Evolutionary conservation across 2,797 vertebrate species (phyloP).

Genomic region (Alfaro cultratus): DNA sequence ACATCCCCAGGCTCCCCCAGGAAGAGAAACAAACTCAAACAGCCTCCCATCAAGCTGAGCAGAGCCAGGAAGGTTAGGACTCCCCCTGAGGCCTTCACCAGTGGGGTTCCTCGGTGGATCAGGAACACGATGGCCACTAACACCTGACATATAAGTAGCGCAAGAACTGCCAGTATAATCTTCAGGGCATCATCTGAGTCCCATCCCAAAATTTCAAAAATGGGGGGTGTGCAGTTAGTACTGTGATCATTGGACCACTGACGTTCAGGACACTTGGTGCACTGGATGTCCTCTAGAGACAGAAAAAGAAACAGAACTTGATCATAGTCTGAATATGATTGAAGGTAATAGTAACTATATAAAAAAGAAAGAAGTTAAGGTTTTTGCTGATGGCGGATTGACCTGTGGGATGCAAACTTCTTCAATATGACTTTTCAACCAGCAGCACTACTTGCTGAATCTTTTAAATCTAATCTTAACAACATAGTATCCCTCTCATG

Average conservation of each 20-base stretch:
- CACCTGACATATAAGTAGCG: slow-evolving; percentile 64
- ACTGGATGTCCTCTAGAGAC: slow-evolving; percentile 79
- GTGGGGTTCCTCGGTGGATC: slow-evolving; percentile 67
- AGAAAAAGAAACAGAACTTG: not conserved
- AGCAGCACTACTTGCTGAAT: not conserved
- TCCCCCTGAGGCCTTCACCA: slow-evolving; percentile 84
- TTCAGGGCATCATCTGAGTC: slow-evolving; percentile 54
- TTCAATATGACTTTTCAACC: not conserved
- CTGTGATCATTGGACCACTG: slow-evolving; percentile 83
- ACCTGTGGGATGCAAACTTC: not conserved
- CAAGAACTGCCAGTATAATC: slow-evolving; percentile 60
- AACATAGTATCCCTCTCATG: not conserved
- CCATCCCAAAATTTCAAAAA: slow-evolving; percentile 81
- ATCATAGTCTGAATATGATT: not conserved
- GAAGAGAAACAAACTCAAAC: slow-evolving; percentile 80
- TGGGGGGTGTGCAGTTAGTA: slow-evolving; percentile 76
- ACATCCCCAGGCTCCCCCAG: slow-evolving; percentile 77
- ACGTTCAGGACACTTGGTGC: slow-evolving; percentile 72
- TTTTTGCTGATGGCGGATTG: not conserved
- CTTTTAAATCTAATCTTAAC: not conserved
- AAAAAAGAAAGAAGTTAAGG: not conserved
- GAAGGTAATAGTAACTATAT: not conserved
- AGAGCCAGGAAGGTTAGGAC: slow-evolving; percentile 73
- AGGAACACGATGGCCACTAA: slow-evolving; percentile 74
- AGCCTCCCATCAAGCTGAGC: slow-evolving; percentile 75